A percentile compares a stretch with the other conserved stretches of the same genome.
Evolutionary conservation across 2,888 invertebrate genomes (phyloP).

Genomic region (Gerris lacustris): DNA sequence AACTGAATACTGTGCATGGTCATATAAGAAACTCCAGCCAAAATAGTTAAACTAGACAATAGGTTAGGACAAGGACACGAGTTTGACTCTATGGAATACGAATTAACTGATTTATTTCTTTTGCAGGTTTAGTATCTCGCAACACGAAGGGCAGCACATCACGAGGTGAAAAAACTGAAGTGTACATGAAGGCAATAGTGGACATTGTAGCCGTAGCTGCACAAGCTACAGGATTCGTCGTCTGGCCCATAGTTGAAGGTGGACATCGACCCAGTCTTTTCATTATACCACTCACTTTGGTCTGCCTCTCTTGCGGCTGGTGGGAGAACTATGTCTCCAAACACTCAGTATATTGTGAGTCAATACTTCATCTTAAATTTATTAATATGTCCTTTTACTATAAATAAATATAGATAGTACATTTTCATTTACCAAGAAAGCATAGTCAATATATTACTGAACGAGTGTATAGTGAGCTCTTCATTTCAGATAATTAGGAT

Average conservation of each 20-base stretch:
- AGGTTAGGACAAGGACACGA: no score
- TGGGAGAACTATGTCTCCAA: constrained; percentile 95
- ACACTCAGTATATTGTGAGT: constrained; percentile 64
- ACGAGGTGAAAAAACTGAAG: constrained; percentile 32
- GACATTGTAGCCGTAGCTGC: constrained; percentile 77
- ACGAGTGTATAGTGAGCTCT: no score
- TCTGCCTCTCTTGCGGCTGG: constrained; percentile 86
- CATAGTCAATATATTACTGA: no score
- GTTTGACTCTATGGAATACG: no score
- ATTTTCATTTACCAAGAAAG: no score
- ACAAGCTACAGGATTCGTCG: constrained; percentile 80
- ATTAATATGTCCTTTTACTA: no score
- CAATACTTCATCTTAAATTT: background rate
- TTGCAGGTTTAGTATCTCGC: constrained; percentile 61
- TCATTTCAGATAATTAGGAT: no score
- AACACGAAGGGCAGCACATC: constrained; percentile 54
- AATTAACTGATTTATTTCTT: background rate
- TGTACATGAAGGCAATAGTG: constrained; percentile 52
- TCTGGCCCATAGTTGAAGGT: constrained; percentile 77
- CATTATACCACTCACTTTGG: constrained; percentile 72
- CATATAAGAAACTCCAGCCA: no score
- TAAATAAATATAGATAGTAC: no score
- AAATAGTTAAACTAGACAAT: no score
- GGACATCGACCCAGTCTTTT: constrained; percentile 53
- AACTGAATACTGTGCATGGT: no score